A percentile compares a stretch with the other conserved stretches of the same genome.
phyloP scores from a whole-genome alignment of 1,140 invertebrate species.

The Drosophila athabasca region DNA sequence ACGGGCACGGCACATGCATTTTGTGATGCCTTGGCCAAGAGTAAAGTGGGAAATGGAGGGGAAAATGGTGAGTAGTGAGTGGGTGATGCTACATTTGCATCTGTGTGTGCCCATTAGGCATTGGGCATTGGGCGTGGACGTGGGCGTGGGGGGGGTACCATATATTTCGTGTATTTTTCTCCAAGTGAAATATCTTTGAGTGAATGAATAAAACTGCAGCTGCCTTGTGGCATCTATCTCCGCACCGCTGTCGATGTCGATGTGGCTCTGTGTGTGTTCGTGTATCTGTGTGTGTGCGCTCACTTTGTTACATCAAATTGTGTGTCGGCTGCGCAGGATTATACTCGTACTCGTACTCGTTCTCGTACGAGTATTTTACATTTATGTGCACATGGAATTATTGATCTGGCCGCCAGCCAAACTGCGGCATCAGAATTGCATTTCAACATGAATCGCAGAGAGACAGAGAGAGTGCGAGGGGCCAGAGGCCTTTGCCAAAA shows the following conservation, averaged over 20 bases:
- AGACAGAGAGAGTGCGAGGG: neutral
- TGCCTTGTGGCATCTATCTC: slow-evolving; percentile 24
- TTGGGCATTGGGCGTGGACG: neutral
- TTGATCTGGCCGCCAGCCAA: slow-evolving; percentile 47
- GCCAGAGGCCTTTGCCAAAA: slow-evolving; percentile 19
- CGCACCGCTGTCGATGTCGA: slow-evolving; percentile 7
- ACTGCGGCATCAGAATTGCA: slow-evolving; percentile 6
- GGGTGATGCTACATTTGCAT: slow-evolving; percentile 29
- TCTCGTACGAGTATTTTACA: slow-evolving; percentile 3
- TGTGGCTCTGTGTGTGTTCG: slow-evolving; percentile 5
- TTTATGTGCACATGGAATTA: slow-evolving; percentile 45
- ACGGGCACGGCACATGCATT: slow-evolving; percentile 48
- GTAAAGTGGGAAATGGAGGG: slow-evolving; percentile 53
- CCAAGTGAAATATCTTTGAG: slow-evolving; percentile 59
- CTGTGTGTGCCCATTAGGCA: slow-evolving; percentile 62
- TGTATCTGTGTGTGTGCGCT: neutral
- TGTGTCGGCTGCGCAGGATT: slow-evolving; percentile 18
- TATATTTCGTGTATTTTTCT: slow-evolving; percentile 49
- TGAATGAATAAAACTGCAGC: slow-evolving; percentile 50
- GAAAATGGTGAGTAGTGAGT: slow-evolving; percentile 25
- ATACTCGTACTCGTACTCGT: neutral
- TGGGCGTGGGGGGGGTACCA: slow-evolving; percentile 25
- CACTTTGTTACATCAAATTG: slow-evolving; percentile 34
- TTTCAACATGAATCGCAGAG: slow-evolving; percentile 7
- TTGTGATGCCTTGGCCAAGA: slow-evolving; percentile 55